Conservation (phyloP, 2,113 vertebrate species). For the Marmota flaviventris region DNA sequence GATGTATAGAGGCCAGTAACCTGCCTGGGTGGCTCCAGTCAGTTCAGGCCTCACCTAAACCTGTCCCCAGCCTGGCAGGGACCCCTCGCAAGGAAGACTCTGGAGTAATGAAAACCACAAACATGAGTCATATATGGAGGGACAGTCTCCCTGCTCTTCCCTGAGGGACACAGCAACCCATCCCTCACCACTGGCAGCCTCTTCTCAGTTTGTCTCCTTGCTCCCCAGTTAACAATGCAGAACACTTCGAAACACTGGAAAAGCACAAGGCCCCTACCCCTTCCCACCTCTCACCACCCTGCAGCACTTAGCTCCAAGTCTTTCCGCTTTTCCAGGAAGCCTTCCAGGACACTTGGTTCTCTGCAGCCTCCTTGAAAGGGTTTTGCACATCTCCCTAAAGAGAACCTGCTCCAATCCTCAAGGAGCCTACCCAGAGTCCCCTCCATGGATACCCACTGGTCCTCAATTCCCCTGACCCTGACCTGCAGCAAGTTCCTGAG, state of each 20-base stretch:
- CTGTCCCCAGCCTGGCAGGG: not conserved
- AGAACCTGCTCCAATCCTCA: not conserved
- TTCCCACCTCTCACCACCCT: not conserved
- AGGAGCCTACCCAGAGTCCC: not conserved
- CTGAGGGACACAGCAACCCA: not conserved
- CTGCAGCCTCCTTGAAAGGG: not conserved
- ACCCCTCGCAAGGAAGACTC: not conserved
- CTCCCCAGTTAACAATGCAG: not conserved
- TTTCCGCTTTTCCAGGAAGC: constrained; percentile 28
- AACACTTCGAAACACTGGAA: not conserved
- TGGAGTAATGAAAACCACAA: not conserved
- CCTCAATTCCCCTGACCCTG: not conserved
- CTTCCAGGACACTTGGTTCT: constrained; percentile 23
- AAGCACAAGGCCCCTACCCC: not conserved
- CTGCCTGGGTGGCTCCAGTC: not conserved
- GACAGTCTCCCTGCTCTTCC: not conserved
- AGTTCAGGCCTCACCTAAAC: not conserved
- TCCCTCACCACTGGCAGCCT: not conserved
- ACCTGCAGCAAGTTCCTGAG: not conserved
- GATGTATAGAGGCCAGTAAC: not conserved
- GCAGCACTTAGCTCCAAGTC: not conserved
- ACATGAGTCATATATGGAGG: not conserved
- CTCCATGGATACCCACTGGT: not conserved
- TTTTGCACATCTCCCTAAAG: not conserved
- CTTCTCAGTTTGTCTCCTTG: not conserved